Conservation (phyloP, 2,888 invertebrate species). For the Linnaemya tessellans region DNA sequence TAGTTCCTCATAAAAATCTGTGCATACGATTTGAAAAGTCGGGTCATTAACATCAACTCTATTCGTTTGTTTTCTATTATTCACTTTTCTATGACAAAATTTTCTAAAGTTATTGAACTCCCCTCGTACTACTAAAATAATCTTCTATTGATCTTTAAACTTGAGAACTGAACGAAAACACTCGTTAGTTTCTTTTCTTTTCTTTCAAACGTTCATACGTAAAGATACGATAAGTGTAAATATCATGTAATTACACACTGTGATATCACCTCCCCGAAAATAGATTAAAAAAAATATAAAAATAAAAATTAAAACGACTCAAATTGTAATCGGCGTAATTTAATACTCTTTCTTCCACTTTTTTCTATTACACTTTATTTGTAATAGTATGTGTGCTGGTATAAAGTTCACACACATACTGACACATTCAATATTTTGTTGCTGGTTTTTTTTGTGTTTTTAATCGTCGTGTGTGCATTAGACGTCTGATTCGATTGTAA, state of each 20-base stretch:
- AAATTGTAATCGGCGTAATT: slow-evolving; percentile 52
- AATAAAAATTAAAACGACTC: slow-evolving; percentile 27
- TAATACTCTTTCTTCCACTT: slow-evolving; percentile 17
- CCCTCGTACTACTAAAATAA: too few relatives aligned
- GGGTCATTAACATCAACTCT: too few relatives aligned
- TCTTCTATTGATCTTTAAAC: too few relatives aligned
- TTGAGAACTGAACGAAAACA: not conserved
- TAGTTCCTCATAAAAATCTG: too few relatives aligned
- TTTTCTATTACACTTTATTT: not conserved
- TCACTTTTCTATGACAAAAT: too few relatives aligned
- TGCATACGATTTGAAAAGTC: too few relatives aligned
- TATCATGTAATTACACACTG: slow-evolving; percentile 34
- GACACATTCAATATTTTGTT: too few relatives aligned
- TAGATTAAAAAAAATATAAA: not conserved
- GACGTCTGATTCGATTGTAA: slow-evolving; percentile 44
- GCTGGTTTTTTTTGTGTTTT: not conserved
- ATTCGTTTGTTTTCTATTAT: too few relatives aligned
- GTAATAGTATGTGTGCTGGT: not conserved
- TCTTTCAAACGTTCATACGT: not conserved
- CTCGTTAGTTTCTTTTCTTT: slow-evolving; percentile 19
- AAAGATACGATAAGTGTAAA: not conserved
- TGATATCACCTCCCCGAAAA: slow-evolving; percentile 13
- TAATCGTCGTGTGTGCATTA: not conserved
- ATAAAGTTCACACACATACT: too few relatives aligned
- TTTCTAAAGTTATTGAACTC: too few relatives aligned